Percentiles rank a stretch among this genome's conserved stretches.
phyloP scores from a whole-genome alignment of 2,797 vertebrate genomes.

The Miichthys miiuy region DNA sequence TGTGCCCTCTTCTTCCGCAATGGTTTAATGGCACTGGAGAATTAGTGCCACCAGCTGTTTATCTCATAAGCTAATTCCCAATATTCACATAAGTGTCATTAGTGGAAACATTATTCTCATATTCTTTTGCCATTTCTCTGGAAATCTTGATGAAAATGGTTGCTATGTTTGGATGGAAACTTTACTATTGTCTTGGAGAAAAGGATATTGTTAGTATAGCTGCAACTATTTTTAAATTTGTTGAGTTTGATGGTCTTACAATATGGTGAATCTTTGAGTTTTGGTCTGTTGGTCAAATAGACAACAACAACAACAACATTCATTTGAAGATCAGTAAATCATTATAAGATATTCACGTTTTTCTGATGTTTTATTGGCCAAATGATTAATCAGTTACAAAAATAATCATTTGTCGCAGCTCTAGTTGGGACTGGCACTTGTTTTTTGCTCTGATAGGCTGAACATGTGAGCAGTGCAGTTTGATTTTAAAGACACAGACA shows the following conservation, averaged over 20 bases:
- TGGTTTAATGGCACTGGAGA: background rate
- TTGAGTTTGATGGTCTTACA: background rate
- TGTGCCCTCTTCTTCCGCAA: background rate
- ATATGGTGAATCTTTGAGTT: background rate
- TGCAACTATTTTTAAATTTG: background rate
- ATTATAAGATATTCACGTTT: background rate
- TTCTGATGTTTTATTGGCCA: background rate
- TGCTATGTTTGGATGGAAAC: slow-evolving; percentile 1
- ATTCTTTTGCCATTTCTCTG: background rate
- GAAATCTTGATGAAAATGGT: no score
- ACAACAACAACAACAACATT: background rate
- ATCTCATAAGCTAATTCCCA: background rate
- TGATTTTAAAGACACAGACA: slow-evolving; percentile 21
- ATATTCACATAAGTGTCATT: background rate
- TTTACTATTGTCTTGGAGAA: background rate
- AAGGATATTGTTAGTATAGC: background rate
- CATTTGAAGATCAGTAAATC: background rate
- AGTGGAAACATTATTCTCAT: background rate
- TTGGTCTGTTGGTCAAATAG: background rate
- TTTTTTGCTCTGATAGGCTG: background rate
- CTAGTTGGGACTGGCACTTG: background rate
- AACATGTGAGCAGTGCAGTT: background rate
- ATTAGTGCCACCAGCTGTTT: background rate
- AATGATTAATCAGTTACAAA: background rate
- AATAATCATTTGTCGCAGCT: background rate